Percentiles rank a stretch among this genome's conserved stretches.
Evolutionary conservation across 2,888 invertebrate genomes (phyloP).

Genomic region (Latrodectus hesperus): DNA sequence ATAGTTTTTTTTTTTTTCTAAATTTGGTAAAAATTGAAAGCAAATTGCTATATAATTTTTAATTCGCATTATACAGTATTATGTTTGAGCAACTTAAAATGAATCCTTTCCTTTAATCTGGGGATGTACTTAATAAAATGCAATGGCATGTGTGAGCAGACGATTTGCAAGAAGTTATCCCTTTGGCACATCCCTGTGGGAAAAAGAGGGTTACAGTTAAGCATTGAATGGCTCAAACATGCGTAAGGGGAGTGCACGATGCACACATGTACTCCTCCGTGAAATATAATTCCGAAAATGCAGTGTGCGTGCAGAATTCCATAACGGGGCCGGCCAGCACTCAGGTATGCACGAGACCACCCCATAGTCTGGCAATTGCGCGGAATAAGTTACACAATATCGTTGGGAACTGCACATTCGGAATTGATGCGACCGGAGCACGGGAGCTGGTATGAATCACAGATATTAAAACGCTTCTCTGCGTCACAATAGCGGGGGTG

Average conservation of each 20-base stretch:
- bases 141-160: too few relatives aligned
- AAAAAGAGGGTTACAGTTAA: too few relatives aligned
- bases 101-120: too few relatives aligned
- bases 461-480: constrained; percentile 27
- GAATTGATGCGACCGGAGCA: constrained; percentile 25
- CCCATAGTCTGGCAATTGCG: neutral
- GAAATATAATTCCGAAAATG: constrained; percentile 3
- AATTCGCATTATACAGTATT: too few relatives aligned
- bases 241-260: constrained; percentile 20
- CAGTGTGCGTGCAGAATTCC: constrained; percentile 61
- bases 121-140: too few relatives aligned
- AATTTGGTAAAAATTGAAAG: too few relatives aligned
- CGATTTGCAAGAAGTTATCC: too few relatives aligned
- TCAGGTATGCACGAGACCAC: constrained; percentile 33
- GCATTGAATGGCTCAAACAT: constrained; percentile 31
- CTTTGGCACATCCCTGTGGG: too few relatives aligned
- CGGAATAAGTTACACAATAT: constrained; percentile 24
- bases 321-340: constrained; percentile 46
- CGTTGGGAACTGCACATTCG: constrained; percentile 49
- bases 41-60: too few relatives aligned
- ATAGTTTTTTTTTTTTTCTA: too few relatives aligned
- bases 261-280: neutral
- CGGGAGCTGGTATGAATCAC: constrained; percentile 43
- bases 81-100: too few relatives aligned
- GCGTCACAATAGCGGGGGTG: constrained; percentile 9